Evolutionary conservation across 2,797 vertebrate species (phyloP).

Genomic region (Poecilia picta): DNA sequence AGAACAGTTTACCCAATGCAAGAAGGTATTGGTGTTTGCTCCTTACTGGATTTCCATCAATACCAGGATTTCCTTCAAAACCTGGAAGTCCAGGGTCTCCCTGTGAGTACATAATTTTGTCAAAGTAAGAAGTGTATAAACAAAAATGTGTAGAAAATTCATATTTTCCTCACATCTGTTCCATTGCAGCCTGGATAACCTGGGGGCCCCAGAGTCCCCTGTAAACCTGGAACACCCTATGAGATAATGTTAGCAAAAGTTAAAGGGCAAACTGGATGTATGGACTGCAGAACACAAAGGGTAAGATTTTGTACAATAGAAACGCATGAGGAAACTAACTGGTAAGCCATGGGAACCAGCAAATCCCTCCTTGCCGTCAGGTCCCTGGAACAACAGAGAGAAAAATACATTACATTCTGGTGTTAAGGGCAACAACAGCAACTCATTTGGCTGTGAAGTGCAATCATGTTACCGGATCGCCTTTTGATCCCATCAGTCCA

Average conservation of each 20-base stretch:
- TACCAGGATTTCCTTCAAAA: conserved; percentile 22
- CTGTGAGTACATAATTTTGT: conserved; percentile 29
- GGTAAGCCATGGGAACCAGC: conserved; percentile 69
- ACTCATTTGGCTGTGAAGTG: not conserved
- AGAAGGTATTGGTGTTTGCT: conserved; percentile 1
- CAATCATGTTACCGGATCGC: conserved; percentile 56
- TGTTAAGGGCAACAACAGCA: not conserved
- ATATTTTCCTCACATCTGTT: conserved; percentile 83
- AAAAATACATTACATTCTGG: not conserved
- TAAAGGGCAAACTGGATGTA: conserved; percentile 3
- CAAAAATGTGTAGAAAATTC: not conserved
- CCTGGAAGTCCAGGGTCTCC: conserved; percentile 61
- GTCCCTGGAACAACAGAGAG: conserved; percentile 49
- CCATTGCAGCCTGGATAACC: conserved; percentile 91
- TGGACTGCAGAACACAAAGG: not conserved
- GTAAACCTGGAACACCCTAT: conserved; percentile 90
- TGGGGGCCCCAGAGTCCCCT: conserved; percentile 83
- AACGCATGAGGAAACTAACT: conserved; percentile 40
- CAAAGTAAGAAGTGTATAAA: not conserved
- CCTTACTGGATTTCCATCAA: conserved; percentile 59
- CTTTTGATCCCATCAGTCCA: conserved; percentile 56
- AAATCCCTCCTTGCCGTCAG: conserved; percentile 63
- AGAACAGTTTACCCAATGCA: not conserved
- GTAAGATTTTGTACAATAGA: not conserved
- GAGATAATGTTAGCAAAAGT: conserved; percentile 7